Evolutionary conservation across 2,797 vertebrate species (phyloP).

Genomic region (Danio choprae): DNA sequence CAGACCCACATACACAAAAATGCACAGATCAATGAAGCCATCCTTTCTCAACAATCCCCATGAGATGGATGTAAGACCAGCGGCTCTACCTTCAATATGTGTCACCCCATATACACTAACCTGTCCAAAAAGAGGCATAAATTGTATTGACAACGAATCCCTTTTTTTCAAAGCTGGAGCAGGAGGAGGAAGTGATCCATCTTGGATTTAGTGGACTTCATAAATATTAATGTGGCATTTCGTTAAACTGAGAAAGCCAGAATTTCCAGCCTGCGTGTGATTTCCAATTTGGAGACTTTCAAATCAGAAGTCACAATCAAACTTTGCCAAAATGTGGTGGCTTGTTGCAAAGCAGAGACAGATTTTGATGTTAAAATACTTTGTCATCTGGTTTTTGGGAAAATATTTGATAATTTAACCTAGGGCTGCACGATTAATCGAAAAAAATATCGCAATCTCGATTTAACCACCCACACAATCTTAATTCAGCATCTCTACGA

Average conservation of each 20-base stretch:
- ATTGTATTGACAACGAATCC: slow-evolving; percentile 28
- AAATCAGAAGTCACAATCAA: not conserved
- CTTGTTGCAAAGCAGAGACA: not conserved
- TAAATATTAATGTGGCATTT: slow-evolving; percentile 17
- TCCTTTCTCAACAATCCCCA: slow-evolving; percentile 3
- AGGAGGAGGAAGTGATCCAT: not conserved
- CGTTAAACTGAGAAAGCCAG: not conserved
- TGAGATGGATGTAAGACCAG: not conserved
- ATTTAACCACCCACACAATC: no score
- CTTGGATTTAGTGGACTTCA: slow-evolving; percentile 4
- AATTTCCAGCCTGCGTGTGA: not conserved
- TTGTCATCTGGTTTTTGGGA: no score
- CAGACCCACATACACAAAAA: slow-evolving; percentile 35
- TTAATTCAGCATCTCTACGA: no score
- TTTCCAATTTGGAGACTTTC: slow-evolving; percentile 2
- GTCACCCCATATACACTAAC: not conserved
- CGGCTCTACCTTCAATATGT: slow-evolving; percentile 9
- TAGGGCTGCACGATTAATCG: no score
- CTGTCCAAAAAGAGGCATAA: slow-evolving; percentile 7
- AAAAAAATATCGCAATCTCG: no score
- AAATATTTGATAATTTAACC: no score
- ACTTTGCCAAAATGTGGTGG: not conserved
- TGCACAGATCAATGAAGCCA: slow-evolving; percentile 11
- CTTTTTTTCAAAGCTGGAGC: not conserved
- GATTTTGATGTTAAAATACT: slow-evolving; percentile 7